Conservation (phyloP, 2,797 vertebrate species). For the Enoplosus armatus region DNA sequence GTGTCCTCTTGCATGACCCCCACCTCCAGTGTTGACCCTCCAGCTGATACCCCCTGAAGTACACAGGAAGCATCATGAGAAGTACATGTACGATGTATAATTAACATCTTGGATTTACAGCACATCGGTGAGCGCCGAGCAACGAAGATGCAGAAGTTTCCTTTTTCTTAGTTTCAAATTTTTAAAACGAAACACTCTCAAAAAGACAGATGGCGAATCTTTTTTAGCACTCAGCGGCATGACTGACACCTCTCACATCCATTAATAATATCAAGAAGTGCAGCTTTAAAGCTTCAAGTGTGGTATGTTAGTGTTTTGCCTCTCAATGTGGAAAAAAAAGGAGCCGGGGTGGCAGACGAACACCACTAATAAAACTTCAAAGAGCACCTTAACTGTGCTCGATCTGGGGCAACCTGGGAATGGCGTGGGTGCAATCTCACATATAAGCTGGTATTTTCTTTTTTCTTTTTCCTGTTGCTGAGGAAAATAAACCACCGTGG, state of each 20-base stretch:
- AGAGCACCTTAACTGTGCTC: slow-evolving; percentile 54
- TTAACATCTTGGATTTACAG: slow-evolving; percentile 39
- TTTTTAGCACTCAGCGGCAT: neutral
- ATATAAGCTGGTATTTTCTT: slow-evolving; percentile 75
- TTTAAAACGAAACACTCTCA: neutral
- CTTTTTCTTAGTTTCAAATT: neutral
- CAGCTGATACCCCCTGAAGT: slow-evolving; percentile 38
- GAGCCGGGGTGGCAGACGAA: neutral
- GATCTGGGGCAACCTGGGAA: slow-evolving; percentile 76
- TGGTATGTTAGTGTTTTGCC: neutral
- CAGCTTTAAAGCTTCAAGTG: neutral
- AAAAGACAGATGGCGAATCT: neutral
- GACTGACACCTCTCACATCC: too few species aligned
- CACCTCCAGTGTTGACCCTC: slow-evolving; percentile 66
- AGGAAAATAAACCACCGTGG: slow-evolving; percentile 81
- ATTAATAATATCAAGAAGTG: neutral
- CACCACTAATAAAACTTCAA: slow-evolving; percentile 53
- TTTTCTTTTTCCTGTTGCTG: slow-evolving; percentile 80
- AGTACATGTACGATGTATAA: neutral
- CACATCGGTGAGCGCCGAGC: too few species aligned
- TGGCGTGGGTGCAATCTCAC: slow-evolving; percentile 76
- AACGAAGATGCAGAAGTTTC: neutral
- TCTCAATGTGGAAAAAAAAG: neutral
- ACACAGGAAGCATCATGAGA: slow-evolving; percentile 53
- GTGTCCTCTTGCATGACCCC: slow-evolving; percentile 70